A percentile compares a stretch with the other conserved stretches of the same genome.
Conservation (phyloP, 2,113 vertebrate species). For the Poeciliopsis occidentalis region DNA sequence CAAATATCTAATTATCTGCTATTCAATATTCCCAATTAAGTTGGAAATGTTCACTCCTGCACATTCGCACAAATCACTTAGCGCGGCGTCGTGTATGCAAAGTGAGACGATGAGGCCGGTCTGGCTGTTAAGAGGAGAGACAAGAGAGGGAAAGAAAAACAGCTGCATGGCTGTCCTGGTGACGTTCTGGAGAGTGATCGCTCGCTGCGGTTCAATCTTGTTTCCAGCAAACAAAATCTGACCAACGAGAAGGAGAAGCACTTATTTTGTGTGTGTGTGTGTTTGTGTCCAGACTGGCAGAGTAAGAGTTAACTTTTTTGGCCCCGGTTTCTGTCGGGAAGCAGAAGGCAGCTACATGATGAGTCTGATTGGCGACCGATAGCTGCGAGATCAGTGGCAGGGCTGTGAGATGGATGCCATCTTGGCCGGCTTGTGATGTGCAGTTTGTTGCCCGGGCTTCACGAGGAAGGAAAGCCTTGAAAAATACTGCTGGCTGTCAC, state of each 20-base stretch:
- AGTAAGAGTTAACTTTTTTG: conserved; percentile 74
- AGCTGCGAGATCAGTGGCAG: conserved; percentile 75
- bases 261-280: conserved; percentile 21
- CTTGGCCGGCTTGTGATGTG: conserved; percentile 76
- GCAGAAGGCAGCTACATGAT: conserved; percentile 77
- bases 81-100: conserved; percentile 47
- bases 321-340: conserved; percentile 70
- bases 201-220: conserved; percentile 58
- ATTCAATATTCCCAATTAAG: conserved; percentile 81
- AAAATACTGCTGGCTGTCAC: conserved; percentile 77
- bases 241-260: conserved; percentile 52
- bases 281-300: conserved; percentile 45
- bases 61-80: conserved; percentile 59
- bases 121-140: conserved; percentile 25
- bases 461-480: conserved; percentile 73
- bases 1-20: conserved; percentile 81
- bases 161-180: conserved; percentile 49
- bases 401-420: conserved; percentile 76
- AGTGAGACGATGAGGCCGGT: conserved; percentile 50
- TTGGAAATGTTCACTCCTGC: conserved; percentile 64
- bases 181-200: conserved; percentile 67
- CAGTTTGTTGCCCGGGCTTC: conserved; percentile 75
- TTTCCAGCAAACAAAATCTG: conserved; percentile 55
- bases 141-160: conserved; percentile 1
- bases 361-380: conserved; percentile 78